Base-by-base conservation (phyloP, 2,888 invertebrate species). In the Cyrtodaria siliqua region DNA sequence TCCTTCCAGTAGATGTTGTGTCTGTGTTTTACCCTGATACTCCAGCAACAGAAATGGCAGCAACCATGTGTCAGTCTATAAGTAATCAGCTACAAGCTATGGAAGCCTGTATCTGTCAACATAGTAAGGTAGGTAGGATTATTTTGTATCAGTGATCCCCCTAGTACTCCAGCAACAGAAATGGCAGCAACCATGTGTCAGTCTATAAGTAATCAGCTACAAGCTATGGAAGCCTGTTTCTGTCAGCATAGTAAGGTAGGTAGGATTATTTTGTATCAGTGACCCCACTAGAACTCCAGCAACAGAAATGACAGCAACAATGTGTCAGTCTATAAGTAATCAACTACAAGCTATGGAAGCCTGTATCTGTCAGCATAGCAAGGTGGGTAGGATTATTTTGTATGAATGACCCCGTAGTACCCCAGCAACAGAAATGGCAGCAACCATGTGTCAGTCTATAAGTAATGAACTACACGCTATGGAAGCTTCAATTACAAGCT, bases 1-100 rank as follows among this genome's bases (percentile, higher is more conserved):
- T 60, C 8, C 67, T 90, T 12, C 85, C 85, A 6, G 60, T 91
- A 44, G 88, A 90, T 79, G 79, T 85, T 6, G 63, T 88, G 23
- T 75, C 86, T 8, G 68, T 86, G n/a, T 80, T 87, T 9, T 59
- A 80, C 8, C 71, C 79, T 44, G 72, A 60, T n/a, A 70, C 79
- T 23, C 57, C 71, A 9, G 55, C 86, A 4, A 38, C 38, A 26
- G 72, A 73, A 12, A 69, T 90, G 2, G 62, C 68, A 2, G 38
- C 57, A 1, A 38, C 79, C 6, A 71, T 91, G 47, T 73, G 72
- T 49, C 73, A 76, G 24, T 82, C 86, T 42, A 72, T 89, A 12
- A 63, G 57, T 18, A 76, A 79, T n/a, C 90, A 90, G 73, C 75
- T 90, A 0, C 55, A 67, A 6, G 82, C 85, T 12, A 79, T 89